Conservation (phyloP, 2,888 invertebrate genomes). For the Meiosimyza decipiens region DNA sequence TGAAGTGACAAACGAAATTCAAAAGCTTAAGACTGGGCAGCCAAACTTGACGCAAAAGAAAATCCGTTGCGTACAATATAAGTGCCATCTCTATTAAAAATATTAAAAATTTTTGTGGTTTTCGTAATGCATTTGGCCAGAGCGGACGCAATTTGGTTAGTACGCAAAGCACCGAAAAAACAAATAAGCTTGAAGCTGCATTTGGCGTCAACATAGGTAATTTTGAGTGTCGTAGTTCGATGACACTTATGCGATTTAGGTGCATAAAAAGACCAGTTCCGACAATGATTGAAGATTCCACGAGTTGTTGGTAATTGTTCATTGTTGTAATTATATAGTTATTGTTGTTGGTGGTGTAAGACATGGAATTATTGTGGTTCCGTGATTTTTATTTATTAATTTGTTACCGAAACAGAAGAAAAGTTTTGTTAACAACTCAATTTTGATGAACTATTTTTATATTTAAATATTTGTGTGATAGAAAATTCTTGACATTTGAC, state of each 20-base stretch:
- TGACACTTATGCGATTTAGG: slow-evolving; percentile 47
- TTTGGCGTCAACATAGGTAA: slow-evolving; percentile 51
- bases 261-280: slow-evolving; percentile 50
- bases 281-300: slow-evolving; percentile 47
- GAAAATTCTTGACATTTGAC: slow-evolving; percentile 21
- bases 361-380: neutral
- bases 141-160: slow-evolving; percentile 48
- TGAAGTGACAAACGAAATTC: slow-evolving; percentile 45
- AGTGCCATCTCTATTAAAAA: slow-evolving; percentile 48
- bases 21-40: slow-evolving; percentile 49
- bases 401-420: slow-evolving; percentile 35
- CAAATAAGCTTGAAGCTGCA: slow-evolving; percentile 51
- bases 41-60: slow-evolving; percentile 52
- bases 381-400: slow-evolving; percentile 22
- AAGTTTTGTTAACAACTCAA: slow-evolving; percentile 41
- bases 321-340: slow-evolving; percentile 29
- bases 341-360: neutral
- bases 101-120: slow-evolving; percentile 43
- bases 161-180: slow-evolving; percentile 49
- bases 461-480: slow-evolving; percentile 37
- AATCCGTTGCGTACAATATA: slow-evolving; percentile 49
- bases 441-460: slow-evolving; percentile 39
- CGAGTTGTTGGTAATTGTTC: slow-evolving; percentile 41
- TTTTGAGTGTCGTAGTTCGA: slow-evolving; percentile 49
- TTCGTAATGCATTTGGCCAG: slow-evolving; percentile 45